Conservation (phyloP, 2,888 invertebrate species). For the Cryptocephalus moraei region DNA sequence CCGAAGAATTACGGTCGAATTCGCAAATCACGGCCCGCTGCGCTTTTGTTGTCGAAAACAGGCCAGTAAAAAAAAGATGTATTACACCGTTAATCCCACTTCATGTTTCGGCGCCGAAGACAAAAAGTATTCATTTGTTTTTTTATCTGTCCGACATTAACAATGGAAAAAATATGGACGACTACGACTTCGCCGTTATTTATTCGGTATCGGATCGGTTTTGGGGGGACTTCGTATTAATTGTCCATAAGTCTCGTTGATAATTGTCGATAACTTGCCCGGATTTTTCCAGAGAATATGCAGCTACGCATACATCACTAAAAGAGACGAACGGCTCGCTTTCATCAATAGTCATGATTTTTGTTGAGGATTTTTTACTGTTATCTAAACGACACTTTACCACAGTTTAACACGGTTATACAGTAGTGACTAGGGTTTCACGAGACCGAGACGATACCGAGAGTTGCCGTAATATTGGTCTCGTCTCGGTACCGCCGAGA, state of each 20-base stretch:
- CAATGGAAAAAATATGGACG: slow-evolving; percentile 16
- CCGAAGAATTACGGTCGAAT: neutral
- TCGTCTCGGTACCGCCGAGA: no score
- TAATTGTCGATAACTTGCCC: neutral
- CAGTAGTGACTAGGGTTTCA: no score
- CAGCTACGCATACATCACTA: no score
- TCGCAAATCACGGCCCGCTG: slow-evolving; percentile 4
- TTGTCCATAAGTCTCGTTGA: slow-evolving; percentile 10
- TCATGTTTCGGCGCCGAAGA: slow-evolving; percentile 19
- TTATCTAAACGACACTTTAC: no score
- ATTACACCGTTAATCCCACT: slow-evolving; percentile 21
- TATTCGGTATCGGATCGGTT: slow-evolving; percentile 15
- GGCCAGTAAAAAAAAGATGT: slow-evolving; percentile 20
- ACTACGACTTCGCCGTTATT: slow-evolving; percentile 15
- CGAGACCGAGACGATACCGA: no score
- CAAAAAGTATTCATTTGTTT: slow-evolving; percentile 21
- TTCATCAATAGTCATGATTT: no score
- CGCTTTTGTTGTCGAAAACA: slow-evolving; percentile 14
- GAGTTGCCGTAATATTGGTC: no score
- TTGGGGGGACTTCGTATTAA: slow-evolving; percentile 17
- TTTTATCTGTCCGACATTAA: slow-evolving; percentile 15
- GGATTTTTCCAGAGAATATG: no score
- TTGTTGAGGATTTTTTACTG: no score
- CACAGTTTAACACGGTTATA: no score
- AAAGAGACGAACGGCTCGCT: no score